Conservation (phyloP, 2,797 vertebrate genomes). For the Melanotaenia boesemani region DNA sequence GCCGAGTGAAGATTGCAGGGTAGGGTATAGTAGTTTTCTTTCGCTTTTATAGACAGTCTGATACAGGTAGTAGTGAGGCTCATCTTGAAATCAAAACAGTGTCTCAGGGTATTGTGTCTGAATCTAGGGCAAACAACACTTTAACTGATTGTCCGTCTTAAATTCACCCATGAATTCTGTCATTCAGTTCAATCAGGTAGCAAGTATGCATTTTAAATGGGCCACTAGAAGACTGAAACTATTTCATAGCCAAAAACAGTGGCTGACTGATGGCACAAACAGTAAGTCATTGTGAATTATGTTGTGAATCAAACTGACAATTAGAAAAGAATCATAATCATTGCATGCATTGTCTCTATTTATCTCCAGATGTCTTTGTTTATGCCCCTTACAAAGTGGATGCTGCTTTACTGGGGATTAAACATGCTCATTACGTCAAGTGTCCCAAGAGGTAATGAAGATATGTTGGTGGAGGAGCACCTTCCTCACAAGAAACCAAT, state of each 20-base stretch:
- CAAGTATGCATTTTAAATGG: slow-evolving; percentile 38
- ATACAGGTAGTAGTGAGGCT: slow-evolving; percentile 57
- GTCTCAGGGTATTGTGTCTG: slow-evolving; percentile 60
- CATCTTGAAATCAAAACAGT: slow-evolving; percentile 76
- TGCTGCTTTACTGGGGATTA: slow-evolving; percentile 53
- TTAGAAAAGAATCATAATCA: slow-evolving; percentile 15
- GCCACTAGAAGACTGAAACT: slow-evolving; percentile 19
- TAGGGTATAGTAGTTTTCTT: slow-evolving; percentile 73
- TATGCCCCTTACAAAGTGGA: slow-evolving; percentile 38
- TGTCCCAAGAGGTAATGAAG: slow-evolving; percentile 62
- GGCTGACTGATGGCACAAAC: slow-evolving; percentile 5
- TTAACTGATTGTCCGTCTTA: slow-evolving; percentile 44
- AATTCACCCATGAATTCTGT: slow-evolving; percentile 43
- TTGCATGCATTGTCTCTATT: background rate
- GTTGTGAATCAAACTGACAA: background rate
- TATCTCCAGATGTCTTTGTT: slow-evolving; percentile 26
- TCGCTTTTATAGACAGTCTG: slow-evolving; percentile 72
- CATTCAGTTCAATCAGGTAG: slow-evolving; percentile 37
- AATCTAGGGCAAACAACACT: slow-evolving; percentile 69
- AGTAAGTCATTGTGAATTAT: background rate
- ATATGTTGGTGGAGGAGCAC: slow-evolving; percentile 43
- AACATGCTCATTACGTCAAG: slow-evolving; percentile 63
- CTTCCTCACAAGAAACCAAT: slow-evolving; percentile 43
- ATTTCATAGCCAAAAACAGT: background rate
- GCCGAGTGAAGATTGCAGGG: slow-evolving; percentile 80